These are phyloP conservation scores for Morone saxatilis DNA, from an alignment of 2,113 vertebrate genomes.

Conservation along the genomic window DNA sequence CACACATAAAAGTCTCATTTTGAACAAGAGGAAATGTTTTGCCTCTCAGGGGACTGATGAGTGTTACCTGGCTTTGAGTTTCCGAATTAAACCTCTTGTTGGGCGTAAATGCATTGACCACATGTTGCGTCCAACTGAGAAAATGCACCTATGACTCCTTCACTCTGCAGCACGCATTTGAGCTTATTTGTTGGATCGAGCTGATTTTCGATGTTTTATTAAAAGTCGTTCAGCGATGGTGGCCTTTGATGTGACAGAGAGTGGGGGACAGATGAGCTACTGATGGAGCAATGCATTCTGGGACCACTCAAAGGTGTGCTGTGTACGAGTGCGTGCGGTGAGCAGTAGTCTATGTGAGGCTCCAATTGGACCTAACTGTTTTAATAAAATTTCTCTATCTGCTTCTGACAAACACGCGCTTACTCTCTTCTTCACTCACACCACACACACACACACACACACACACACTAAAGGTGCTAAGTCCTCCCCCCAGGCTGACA, in stretches of 20 bases:
- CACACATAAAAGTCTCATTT: slow-evolving; percentile 66
- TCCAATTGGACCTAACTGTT: slow-evolving; percentile 39
- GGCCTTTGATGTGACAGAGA: slow-evolving; percentile 22
- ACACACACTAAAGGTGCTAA: slow-evolving; percentile 41
- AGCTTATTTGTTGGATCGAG: neutral
- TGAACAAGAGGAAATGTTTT: slow-evolving; percentile 55
- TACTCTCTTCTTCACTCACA: neutral
- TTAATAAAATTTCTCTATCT: slow-evolving; percentile 61
- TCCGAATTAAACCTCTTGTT: slow-evolving; percentile 15
- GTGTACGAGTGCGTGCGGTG: neutral
- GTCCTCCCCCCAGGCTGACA: slow-evolving; percentile 55
- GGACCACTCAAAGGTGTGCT: slow-evolving; percentile 17
- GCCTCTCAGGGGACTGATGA: slow-evolving; percentile 55
- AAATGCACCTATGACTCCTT: slow-evolving; percentile 17
- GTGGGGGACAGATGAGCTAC: neutral
- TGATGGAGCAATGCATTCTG: slow-evolving; percentile 29
- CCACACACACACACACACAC: slow-evolving; percentile 22
- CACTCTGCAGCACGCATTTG: neutral
- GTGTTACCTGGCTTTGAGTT: slow-evolving; percentile 36
- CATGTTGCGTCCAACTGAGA: slow-evolving; percentile 18
- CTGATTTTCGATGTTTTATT: slow-evolving; percentile 20
- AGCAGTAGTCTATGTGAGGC: neutral
- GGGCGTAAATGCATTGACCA: slow-evolving; percentile 16
- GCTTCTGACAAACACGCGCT: slow-evolving; percentile 24
- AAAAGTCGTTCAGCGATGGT: slow-evolving; percentile 9